Conservation (phyloP, 2,113 vertebrate genomes). For the Gymnogyps californianus region DNA sequence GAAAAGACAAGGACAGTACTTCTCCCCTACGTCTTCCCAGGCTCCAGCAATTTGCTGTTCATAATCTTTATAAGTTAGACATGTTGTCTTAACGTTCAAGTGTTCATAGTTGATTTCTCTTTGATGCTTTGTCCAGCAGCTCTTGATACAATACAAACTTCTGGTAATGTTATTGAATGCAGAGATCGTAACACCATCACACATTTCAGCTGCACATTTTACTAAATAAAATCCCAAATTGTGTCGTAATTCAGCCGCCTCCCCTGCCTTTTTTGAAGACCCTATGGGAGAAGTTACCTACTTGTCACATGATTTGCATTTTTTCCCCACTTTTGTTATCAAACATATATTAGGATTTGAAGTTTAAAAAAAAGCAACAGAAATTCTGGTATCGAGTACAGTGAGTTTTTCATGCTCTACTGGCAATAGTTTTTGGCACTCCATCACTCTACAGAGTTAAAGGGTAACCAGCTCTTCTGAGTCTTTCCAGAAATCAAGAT, state of each 20-base stretch:
- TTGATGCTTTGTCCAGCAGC: not conserved
- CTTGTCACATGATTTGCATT: not conserved
- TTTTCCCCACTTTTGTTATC: not conserved
- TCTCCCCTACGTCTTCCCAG: not conserved
- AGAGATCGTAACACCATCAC: not conserved
- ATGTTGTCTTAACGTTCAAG: not conserved
- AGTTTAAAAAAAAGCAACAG: not conserved
- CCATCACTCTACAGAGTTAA: not conserved
- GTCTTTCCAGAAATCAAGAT: not conserved
- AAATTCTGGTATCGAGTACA: not conserved
- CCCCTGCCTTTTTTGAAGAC: not conserved
- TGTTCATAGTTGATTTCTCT: not conserved
- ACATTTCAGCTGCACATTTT: not conserved
- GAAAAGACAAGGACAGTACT: not conserved
- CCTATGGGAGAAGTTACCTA: not conserved
- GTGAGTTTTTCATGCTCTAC: not conserved
- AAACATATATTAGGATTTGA: not conserved
- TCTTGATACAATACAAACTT: not conserved
- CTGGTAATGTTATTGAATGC: not conserved
- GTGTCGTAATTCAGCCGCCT: not conserved
- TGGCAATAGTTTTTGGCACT: not conserved
- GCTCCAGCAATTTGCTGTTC: not conserved
- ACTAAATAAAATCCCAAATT: not conserved
- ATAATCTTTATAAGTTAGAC: not conserved
- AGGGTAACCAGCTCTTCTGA: not conserved